These are phyloP conservation scores for Netelia melanura DNA, from an alignment of 2,888 invertebrate species.

Conservation along the genomic window DNA sequence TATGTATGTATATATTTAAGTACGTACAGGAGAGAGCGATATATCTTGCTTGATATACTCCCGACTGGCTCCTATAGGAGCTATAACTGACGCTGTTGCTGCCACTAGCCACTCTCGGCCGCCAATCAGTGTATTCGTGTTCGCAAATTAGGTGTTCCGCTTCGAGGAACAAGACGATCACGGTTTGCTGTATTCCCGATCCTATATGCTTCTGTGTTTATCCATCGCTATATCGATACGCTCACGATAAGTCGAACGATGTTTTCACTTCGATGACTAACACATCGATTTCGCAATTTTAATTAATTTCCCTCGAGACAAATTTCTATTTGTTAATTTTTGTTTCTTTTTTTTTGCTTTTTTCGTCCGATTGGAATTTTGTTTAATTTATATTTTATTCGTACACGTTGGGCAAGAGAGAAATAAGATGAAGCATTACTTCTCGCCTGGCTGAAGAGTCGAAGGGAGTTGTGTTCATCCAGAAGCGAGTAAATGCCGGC, in stretches of 20 bases:
- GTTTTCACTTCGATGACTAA: background rate
- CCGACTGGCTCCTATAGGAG: conserved; percentile 34
- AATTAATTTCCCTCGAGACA: no score
- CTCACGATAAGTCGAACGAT: background rate
- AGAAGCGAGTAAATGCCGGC: background rate
- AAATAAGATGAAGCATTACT: no score
- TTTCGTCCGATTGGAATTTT: no score
- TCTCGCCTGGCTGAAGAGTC: background rate
- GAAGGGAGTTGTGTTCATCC: background rate
- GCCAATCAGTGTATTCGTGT: conserved; percentile 62
- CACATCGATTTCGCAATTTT: no score
- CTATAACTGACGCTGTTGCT: conserved; percentile 37
- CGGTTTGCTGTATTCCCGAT: conserved; percentile 40
- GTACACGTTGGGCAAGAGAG: no score
- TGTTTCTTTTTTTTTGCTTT: no score
- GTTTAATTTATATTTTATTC: no score
- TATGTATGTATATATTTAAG: background rate
- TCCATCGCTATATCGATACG: background rate
- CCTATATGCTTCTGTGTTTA: background rate
- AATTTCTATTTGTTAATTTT: no score
- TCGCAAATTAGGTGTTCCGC: conserved; percentile 67
- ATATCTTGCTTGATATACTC: conserved; percentile 48
- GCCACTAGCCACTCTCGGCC: conserved; percentile 43
- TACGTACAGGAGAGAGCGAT: conserved; percentile 38
- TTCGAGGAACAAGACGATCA: conserved; percentile 60